Evolutionary conservation across 2,113 vertebrate genomes (phyloP).

Genomic region (Anoura caudifer): DNA sequence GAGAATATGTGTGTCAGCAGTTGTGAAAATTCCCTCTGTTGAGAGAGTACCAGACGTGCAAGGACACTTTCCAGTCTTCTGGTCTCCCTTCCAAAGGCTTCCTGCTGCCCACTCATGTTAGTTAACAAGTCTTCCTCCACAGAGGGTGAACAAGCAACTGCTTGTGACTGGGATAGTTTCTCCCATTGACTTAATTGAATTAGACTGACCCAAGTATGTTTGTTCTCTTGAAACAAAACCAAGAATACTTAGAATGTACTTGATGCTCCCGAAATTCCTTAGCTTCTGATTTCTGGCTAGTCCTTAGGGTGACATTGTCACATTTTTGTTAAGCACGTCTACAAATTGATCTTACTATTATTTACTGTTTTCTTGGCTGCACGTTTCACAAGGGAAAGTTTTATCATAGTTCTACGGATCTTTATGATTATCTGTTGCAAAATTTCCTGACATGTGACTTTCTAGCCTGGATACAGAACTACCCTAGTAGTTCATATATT

Average conservation of each 20-base stretch:
- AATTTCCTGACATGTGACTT: background rate
- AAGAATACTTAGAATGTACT: background rate
- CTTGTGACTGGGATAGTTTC: background rate
- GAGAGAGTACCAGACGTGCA: background rate
- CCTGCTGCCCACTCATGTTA: background rate
- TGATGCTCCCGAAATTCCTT: background rate
- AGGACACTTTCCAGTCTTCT: background rate
- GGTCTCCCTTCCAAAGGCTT: background rate
- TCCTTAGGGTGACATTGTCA: background rate
- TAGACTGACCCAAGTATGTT: background rate
- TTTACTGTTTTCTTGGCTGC: background rate
- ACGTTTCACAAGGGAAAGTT: background rate
- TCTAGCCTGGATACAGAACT: background rate
- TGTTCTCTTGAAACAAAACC: background rate
- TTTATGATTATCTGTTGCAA: background rate
- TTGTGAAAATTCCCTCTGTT: background rate
- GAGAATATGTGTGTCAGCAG: background rate
- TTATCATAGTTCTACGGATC: background rate
- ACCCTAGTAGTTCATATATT: background rate
- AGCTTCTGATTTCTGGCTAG: background rate
- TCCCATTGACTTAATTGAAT: background rate
- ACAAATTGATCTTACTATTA: background rate
- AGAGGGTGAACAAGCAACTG: background rate
- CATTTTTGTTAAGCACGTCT: background rate
- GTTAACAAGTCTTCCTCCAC: background rate